Conservation (phyloP, 2,888 invertebrate genomes). For the Phorcus lineatus region DNA sequence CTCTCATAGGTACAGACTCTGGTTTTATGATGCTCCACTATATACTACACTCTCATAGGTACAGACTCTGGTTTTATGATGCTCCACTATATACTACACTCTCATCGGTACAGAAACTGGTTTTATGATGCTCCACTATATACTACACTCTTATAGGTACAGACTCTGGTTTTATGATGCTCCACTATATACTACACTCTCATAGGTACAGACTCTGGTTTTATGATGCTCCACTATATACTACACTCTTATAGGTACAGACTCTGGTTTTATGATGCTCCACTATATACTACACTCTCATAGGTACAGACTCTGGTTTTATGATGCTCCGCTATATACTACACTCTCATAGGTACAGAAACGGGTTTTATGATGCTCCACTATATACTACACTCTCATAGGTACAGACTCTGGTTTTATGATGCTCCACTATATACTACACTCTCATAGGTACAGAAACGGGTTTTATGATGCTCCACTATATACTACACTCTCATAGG, state of each 20-base stretch:
- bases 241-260: slow-evolving; percentile 31
- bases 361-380: too few species aligned
- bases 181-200: slow-evolving; percentile 28
- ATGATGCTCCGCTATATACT: slow-evolving; percentile 27
- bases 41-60: slow-evolving; percentile 31
- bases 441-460: slow-evolving; percentile 28
- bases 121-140: slow-evolving; percentile 25
- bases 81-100: slow-evolving; percentile 27
- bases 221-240: slow-evolving; percentile 26
- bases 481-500: slow-evolving; percentile 30
- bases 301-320: too few species aligned
- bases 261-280: too few species aligned
- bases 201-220: too few species aligned
- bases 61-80: too few species aligned
- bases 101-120: slow-evolving; percentile 31
- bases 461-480: too few species aligned
- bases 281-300: slow-evolving; percentile 27
- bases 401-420: too few species aligned
- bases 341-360: slow-evolving; percentile 30
- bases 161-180: too few species aligned
- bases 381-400: slow-evolving; percentile 28
- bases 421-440: slow-evolving; percentile 29
- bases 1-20: slow-evolving; percentile 28
- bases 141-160: slow-evolving; percentile 31
- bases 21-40: slow-evolving; percentile 23